These are phyloP conservation scores for Neoarius graeffei DNA, from an alignment of 2,113 vertebrate genomes.

Conservation along the genomic window DNA sequence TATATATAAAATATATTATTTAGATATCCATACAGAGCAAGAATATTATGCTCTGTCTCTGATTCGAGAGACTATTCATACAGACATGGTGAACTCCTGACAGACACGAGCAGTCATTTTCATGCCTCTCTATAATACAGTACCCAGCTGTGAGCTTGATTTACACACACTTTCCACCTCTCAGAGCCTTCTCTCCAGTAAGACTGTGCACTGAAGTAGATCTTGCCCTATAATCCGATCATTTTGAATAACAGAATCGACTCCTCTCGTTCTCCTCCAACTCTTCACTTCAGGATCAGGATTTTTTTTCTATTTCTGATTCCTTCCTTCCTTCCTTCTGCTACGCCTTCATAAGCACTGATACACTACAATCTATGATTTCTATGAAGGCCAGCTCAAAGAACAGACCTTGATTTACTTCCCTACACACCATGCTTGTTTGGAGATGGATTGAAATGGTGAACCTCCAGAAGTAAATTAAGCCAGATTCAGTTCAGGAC, in stretches of 20 bases:
- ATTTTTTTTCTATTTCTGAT: background rate
- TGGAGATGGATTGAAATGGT: background rate
- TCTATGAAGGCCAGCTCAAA: background rate
- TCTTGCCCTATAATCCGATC: conserved; percentile 47
- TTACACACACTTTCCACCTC: conserved; percentile 35
- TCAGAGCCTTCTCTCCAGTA: conserved; percentile 21
- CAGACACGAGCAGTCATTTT: conserved; percentile 39
- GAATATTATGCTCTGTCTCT: background rate
- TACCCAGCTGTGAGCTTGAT: conserved; percentile 46
- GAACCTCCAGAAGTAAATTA: conserved; percentile 17
- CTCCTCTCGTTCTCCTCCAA: conserved; percentile 2
- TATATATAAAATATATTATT: background rate
- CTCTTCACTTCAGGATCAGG: background rate
- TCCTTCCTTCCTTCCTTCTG: background rate
- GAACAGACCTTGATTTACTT: background rate
- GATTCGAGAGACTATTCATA: background rate
- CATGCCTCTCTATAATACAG: conserved; percentile 23
- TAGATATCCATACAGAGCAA: background rate
- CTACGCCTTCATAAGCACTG: background rate
- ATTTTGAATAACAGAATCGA: conserved; percentile 39
- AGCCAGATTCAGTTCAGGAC: conserved; percentile 25
- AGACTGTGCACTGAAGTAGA: conserved; percentile 39
- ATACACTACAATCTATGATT: background rate
- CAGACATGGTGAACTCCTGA: conserved; percentile 14
- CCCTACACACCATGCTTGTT: background rate